Evolutionary conservation across 2,888 invertebrate species (phyloP), one percentile per base, ranked within the genome.

Genomic region (Mycogona germanica): DNA sequence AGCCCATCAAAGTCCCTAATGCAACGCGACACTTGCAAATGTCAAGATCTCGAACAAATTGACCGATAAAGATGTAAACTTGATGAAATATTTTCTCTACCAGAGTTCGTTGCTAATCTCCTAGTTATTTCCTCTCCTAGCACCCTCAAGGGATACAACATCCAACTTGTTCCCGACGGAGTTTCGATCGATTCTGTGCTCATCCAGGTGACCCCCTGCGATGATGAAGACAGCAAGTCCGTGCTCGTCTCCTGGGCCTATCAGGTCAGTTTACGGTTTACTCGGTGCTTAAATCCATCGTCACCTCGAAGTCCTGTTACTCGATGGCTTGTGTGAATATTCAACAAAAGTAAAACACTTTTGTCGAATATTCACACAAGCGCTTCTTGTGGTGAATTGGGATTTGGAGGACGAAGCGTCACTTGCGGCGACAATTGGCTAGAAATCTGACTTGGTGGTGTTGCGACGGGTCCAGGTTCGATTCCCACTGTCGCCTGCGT

Each of bases 181-280:
- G 87, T 93, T 66, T 82, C 82, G 1, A 79, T 93, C 0, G 92
- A 93, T 67, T 87, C 87, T 0, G 89, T 93, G n/a, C 76, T 89
- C 42, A 82, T 95, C 7, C 89, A 87, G 70, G 84, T 95, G 1
- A 87, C 91, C 66, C 87, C 87, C 12, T 85, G 84, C 49, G 80
- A 82, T 56, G 82, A 84, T 62, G 86, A 70, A 21, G 68, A 84
- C 59, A 81, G 83, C 55, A 95, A 93, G 68, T 86, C 81, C 64
- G 82, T 93, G 54, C 82, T 87, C 63, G 86, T 95, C 2, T 89
- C 93, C 0, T 96, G 95, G 95, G 87, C 88, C 3, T 89, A 92
- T 72, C 87, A 73, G 68, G 73, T 72, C 57, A 28, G 38, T 19
- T 5, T 19, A 38, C n/a, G 9, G 9, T 32, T 32, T 47, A 59